Evolutionary conservation across 2,797 vertebrate species (phyloP).

Genomic region (Hemibagrus guttatus): DNA sequence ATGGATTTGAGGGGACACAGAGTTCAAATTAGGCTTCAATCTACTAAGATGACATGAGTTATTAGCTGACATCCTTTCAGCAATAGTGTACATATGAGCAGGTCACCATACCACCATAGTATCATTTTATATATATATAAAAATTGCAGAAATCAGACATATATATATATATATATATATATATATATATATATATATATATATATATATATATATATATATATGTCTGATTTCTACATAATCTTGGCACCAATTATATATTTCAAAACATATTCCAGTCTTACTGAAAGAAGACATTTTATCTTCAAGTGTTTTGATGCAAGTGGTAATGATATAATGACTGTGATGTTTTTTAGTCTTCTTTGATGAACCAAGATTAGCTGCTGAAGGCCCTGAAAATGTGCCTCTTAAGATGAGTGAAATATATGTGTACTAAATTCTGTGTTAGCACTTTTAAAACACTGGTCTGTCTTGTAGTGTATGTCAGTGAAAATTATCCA

Average conservation of each 20-base stretch:
- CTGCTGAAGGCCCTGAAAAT: not conserved
- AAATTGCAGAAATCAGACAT: too few relatives aligned
- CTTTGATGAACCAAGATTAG: slow-evolving; percentile 24
- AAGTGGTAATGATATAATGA: not conserved
- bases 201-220: too few relatives aligned
- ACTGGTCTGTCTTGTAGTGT: not conserved
- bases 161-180: too few relatives aligned
- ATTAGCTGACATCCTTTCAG: slow-evolving; percentile 63
- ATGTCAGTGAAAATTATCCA: slow-evolving; percentile 23
- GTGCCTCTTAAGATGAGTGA: not conserved
- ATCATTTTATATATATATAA: not conserved
- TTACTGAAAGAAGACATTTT: not conserved
- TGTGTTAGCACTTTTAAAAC: slow-evolving; percentile 15
- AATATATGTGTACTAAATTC: too few relatives aligned
- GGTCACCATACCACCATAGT: not conserved
- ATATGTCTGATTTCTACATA: not conserved
- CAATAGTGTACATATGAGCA: slow-evolving; percentile 19
- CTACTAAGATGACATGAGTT: slow-evolving; percentile 74
- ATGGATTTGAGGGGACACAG: slow-evolving; percentile 77
- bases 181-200: too few relatives aligned
- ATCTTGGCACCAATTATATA: not conserved
- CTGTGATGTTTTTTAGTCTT: not conserved
- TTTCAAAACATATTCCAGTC: slow-evolving; percentile 7
- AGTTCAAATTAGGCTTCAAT: slow-evolving; percentile 75
- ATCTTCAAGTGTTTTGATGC: not conserved